Evolutionary conservation across 2,888 invertebrate species (phyloP).

Genomic region (Xestia rhomboidea): DNA sequence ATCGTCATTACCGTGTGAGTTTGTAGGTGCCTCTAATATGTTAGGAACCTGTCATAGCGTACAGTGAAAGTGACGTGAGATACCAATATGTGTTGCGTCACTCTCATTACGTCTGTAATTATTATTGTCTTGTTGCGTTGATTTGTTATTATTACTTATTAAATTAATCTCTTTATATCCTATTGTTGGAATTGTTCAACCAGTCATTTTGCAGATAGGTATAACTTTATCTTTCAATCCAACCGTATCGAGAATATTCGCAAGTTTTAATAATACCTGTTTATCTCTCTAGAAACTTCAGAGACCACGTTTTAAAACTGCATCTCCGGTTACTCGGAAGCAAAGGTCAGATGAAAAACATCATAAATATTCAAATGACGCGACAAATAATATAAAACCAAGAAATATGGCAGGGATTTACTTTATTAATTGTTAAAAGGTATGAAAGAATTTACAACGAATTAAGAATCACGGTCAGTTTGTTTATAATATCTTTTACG

Average conservation of each 20-base stretch:
- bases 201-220: not conserved
- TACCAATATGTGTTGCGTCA: conserved; percentile 61
- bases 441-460: conserved; percentile 48
- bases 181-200: conserved; percentile 12
- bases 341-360: conserved; percentile 48
- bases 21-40: conserved; percentile 63
- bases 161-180: conserved; percentile 30
- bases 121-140: conserved; percentile 44
- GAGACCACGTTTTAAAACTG: conserved; percentile 20
- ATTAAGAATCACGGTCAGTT: conserved; percentile 60
- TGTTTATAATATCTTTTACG: conserved; percentile 50
- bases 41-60: conserved; percentile 61
- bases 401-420: conserved; percentile 41
- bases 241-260: not conserved
- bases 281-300: conserved; percentile 25
- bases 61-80: conserved; percentile 67
- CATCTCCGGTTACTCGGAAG: conserved; percentile 33
- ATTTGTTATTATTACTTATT: conserved; percentile 20
- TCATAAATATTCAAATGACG: conserved; percentile 52
- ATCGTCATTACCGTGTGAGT: conserved; percentile 56
- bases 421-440: conserved; percentile 51
- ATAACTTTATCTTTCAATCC: not conserved
- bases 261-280: not conserved
- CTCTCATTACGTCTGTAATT: conserved; percentile 52
- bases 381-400: conserved; percentile 29